Evolutionary conservation across 2,113 vertebrate species (phyloP), one percentile per base, ranked within the genome.

Genomic region (Mohoua ochrocephala): DNA sequence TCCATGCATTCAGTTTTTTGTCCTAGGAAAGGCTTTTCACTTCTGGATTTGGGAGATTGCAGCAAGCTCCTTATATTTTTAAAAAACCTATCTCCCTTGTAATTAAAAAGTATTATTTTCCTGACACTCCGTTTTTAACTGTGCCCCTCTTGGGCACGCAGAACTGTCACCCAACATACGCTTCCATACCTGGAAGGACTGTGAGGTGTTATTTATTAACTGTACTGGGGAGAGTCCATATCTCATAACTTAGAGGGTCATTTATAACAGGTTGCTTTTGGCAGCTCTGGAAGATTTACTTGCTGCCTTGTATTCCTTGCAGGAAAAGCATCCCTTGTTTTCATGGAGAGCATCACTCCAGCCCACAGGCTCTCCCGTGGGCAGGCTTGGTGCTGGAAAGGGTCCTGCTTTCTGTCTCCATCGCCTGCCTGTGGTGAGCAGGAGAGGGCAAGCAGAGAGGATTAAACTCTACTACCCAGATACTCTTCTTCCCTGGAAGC

Each of bases 251-350:
- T 69, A 80, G 70, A 77, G 70, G 60, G 78, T 49, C 56, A 70
- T 97, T 94, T 92, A 79, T 96, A 85, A 94, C 24, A 56, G 68
- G 77, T 92, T 84, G 53, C 68, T 60, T 91, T 82, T 91, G 93
- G 73, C 90, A 91, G 70, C 57, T 89, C 59, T 11, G 3, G 42
- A 74, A 96, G 71, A 95, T 95, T 93, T 96, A 89, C 45, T 75
- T 69, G 42, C 85, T 84, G 42, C 79, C 59, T 65, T 45, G 67
- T 79, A 68, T 69, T 74, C 54, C 31, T 45, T 90, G 84, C 57
- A 54, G 79, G 53, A 84, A 60, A 35, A 13, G 11, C 39, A n/a
- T 73, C 27, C 85, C 50, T 47, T 61, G 21, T 67, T 61, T 75
- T 63, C 23, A 57, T 52, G 81, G 77, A 75, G 39, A 70, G 35